Evolutionary conservation across 2,888 invertebrate species (phyloP), one percentile per base, ranked within the genome.

Genomic region (Eilema griseolum): DNA sequence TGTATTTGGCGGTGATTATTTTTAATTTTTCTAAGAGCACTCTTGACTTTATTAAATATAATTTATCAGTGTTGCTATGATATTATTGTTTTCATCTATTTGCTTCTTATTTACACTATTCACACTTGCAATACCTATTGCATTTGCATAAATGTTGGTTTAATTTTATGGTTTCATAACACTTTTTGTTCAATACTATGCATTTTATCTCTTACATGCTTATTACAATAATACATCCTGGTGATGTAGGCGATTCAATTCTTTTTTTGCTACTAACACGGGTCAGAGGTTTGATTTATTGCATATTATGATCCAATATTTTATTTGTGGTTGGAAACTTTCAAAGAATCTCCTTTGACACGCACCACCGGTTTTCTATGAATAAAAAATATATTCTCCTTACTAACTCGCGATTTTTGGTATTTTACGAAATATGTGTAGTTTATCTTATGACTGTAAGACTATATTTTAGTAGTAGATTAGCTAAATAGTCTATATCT

Each of bases 281-380:
- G 80, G 74, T 77, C 62, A 80, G 80, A 82, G 79, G 77, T 76
- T 77, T 79, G 82, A 84, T 73, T 85, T 84, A 86, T 87, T 71
- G 74, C 78, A 26, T 67, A 33, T 60, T 72, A 74, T 74, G 52
- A 52, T 52, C 81, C 81, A 76, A 84, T 76, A 84, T 82, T 83
- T 83, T 82, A 81, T 74, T 82, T 80, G 76, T 77, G 83, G 72
- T 73, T 72, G 71, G 70, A 76, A 76, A 77, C 78, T 77, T 76
- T 66, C 71, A 57, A 69, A 73, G 74, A 64, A 20, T 26, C 28
- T 56, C 66, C 37, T 64, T 63, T 66, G 68, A 63, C 67, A 70
- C 69, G 67, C 66, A 63, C 57, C 67, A 72, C 26, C 66, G 57
- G 62, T 14, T 67, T 66, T 62, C 60, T 71, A 67, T 74, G 60